These are phyloP conservation scores for Heliconius melpomene DNA, from an alignment of 1,140 invertebrate species.

Conservation along the genomic window DNA sequence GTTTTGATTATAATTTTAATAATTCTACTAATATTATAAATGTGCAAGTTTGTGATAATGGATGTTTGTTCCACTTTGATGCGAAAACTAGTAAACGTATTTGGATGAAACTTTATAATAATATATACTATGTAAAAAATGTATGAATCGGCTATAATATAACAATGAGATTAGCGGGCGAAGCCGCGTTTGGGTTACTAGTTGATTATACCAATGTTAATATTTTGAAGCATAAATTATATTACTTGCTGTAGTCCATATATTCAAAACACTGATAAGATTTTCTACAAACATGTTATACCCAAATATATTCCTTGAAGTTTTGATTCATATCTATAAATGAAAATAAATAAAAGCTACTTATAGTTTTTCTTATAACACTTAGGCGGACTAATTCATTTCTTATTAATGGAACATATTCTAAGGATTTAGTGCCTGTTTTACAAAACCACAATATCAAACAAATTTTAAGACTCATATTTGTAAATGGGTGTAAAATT, in stretches of 20 bases:
- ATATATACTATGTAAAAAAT: too few relatives aligned
- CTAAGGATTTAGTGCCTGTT: neutral
- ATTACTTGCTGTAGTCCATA: neutral
- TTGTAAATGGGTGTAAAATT: neutral
- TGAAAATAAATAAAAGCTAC: neutral
- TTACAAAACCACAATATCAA: neutral
- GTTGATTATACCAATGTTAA: neutral
- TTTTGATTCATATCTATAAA: neutral
- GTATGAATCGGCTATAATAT: too few relatives aligned
- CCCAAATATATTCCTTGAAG: neutral
- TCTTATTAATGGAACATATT: neutral
- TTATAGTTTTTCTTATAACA: neutral
- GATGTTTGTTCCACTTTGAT: too few relatives aligned
- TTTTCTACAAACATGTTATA: neutral
- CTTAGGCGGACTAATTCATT: conserved; percentile 5
- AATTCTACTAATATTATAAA: too few relatives aligned
- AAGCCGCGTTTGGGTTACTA: too few relatives aligned
- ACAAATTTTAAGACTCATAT: neutral
- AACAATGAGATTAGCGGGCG: too few relatives aligned
- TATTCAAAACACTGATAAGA: neutral
- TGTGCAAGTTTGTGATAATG: too few relatives aligned
- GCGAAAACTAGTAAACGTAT: too few relatives aligned
- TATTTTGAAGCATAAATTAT: neutral
- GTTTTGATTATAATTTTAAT: neutral
- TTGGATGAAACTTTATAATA: too few relatives aligned